Percentiles rank a stretch among this genome's conserved stretches.
Conservation (phyloP, 2,797 vertebrate genomes). For the Aselliscus stoliczkanus region DNA sequence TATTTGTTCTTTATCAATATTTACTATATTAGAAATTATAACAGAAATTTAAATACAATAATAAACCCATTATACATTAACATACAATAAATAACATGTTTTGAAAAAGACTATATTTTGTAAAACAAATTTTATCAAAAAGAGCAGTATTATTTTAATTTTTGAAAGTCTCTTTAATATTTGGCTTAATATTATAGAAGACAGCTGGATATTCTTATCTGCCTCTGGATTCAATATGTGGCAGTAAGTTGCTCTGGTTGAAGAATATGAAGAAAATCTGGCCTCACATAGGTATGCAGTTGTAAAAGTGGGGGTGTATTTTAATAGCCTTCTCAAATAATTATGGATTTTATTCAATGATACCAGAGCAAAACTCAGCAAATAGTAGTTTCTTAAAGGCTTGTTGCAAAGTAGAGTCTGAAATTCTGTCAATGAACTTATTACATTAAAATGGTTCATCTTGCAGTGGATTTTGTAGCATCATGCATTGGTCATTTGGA, state of each 20-base stretch:
- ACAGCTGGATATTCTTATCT: conserved; percentile 5
- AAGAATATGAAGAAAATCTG: conserved; percentile 49
- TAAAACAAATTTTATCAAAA: neutral
- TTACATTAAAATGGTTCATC: neutral
- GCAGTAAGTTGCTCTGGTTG: neutral
- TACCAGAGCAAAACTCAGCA: neutral
- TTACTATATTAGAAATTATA: conserved; percentile 16
- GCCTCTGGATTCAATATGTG: conserved; percentile 7
- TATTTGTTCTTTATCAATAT: neutral
- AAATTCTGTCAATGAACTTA: neutral
- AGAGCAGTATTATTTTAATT: neutral
- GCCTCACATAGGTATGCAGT: neutral
- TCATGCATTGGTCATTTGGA: neutral
- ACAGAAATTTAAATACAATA: neutral
- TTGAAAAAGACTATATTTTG: neutral
- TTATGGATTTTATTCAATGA: neutral
- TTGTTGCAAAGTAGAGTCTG: neutral
- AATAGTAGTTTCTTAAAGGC: neutral
- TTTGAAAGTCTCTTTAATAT: neutral
- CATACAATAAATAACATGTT: neutral
- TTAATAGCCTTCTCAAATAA: conserved; percentile 32
- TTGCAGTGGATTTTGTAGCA: neutral
- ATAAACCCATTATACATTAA: neutral
- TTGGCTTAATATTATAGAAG: conserved; percentile 1
- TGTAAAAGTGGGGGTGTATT: conserved; percentile 5